A percentile compares a stretch with the other conserved stretches of the same genome.
Conservation (phyloP, 2,113 vertebrate species). For the Tor tambroides region DNA sequence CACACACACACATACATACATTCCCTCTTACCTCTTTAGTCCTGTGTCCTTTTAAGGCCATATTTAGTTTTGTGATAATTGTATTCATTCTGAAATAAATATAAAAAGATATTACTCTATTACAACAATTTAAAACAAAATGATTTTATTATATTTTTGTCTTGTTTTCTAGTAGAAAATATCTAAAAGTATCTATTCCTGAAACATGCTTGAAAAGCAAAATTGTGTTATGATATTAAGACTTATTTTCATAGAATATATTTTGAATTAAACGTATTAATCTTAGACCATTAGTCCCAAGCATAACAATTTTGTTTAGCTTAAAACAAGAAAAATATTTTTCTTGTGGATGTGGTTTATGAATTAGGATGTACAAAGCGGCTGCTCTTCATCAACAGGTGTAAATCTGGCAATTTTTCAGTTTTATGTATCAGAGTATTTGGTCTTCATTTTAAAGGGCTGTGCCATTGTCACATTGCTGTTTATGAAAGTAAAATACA, state of each 20-base stretch:
- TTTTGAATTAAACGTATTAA: neutral
- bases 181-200: neutral
- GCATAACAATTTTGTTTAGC: neutral
- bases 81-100: neutral
- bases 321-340: neutral
- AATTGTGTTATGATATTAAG: neutral
- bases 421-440: neutral
- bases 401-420: neutral
- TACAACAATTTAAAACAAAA: neutral
- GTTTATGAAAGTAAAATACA: neutral
- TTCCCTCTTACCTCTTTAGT: constrained; percentile 15
- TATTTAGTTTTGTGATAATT: constrained; percentile 40
- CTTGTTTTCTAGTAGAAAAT: neutral
- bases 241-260: neutral
- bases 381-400: neutral
- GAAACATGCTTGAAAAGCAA: neutral
- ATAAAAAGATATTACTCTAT: neutral
- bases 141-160: neutral
- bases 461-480: neutral
- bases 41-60: constrained; percentile 59
- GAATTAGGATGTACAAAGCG: neutral
- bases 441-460: neutral
- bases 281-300: neutral
- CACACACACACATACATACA: constrained; percentile 15
- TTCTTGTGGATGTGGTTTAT: neutral